A percentile compares a stretch with the other conserved stretches of the same genome.
These are phyloP conservation scores for Diploscapter pachys DNA, from an alignment of 1,140 invertebrate genomes.

Conservation along the genomic window DNA sequence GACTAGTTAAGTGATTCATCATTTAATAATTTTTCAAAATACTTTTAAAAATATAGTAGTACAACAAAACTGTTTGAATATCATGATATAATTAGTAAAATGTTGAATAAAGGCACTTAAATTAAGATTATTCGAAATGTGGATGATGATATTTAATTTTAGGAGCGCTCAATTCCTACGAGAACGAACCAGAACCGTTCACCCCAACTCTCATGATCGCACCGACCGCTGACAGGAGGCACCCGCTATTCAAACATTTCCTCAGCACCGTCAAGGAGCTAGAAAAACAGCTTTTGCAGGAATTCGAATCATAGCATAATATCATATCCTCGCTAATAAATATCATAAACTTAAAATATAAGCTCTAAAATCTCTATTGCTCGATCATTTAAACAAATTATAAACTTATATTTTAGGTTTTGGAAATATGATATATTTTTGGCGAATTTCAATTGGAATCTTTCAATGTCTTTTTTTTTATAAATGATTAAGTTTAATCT, in stretches of 20 bases:
- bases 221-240: slow-evolving; percentile 38
- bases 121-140: slow-evolving; percentile 14
- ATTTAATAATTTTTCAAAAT: slow-evolving; percentile 3
- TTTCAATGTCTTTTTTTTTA: too few relatives aligned
- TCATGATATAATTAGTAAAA: background rate
- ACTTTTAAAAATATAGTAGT: background rate
- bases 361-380: too few relatives aligned
- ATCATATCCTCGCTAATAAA: too few relatives aligned
- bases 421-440: too few relatives aligned
- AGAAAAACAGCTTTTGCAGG: slow-evolving; percentile 45
- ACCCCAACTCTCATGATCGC: slow-evolving; percentile 45
- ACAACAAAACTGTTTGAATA: background rate
- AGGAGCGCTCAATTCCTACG: background rate
- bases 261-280: slow-evolving; percentile 45
- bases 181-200: slow-evolving; percentile 27
- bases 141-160: slow-evolving; percentile 5
- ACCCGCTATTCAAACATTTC: slow-evolving; percentile 46
- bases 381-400: too few relatives aligned
- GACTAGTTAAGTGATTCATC: too few relatives aligned
- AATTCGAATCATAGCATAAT: slow-evolving; percentile 8
- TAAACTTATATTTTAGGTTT: too few relatives aligned
- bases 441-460: too few relatives aligned
- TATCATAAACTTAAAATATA: too few relatives aligned
- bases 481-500: too few relatives aligned
- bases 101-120: background rate